Base-by-base conservation (phyloP, 2,797 vertebrate genomes). In the Takifugu ocellatus region DNA sequence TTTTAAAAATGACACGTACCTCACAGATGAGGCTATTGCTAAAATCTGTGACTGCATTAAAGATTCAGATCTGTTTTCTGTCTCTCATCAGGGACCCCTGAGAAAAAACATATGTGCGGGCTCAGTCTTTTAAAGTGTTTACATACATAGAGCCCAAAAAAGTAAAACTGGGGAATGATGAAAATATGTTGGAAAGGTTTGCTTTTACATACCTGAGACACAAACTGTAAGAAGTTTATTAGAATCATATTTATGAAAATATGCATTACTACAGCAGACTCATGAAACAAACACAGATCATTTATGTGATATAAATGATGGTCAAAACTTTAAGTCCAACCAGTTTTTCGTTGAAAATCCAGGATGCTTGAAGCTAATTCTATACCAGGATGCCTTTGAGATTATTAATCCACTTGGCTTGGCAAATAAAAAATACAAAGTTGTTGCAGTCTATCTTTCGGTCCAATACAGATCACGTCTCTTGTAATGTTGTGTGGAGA, bases 111-210 rank as follows among this genome's bases (percentile, higher is more conserved):
- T 60, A 61, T 16, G 45, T 62, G 51, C 69, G 66, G 39, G 29
- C 42, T 48, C 53, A 66, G 57, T 31, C 61, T 5, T 69, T 74
- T 17, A 61, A 63, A 58, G 66, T 66, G 51, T 77, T 70, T 17
- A 56, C 54, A 17, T 73, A 73, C 47, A 55, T 49, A 25, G 56
- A 67, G 21, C 70, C 66, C 6, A 52, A 48, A 48, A 64, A 27
- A 53, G 14, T 63, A 52, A 48, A 0, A 46, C 59, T 72, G 52
- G 61, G 61, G 49, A 51, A 27, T 42, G 31, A 62, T 43, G 58
- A 62, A 36, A 64, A 64, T n/a, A 64, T 67, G 64, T 49, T 14
- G 46, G 6, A 63, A 36, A 59, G 36, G 43, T 56, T 48, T 55
- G 51, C 45, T 29, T 63, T 14, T 65, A 65, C 6, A 16, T 65